Evolutionary conservation across 2,888 invertebrate genomes (phyloP).

Genomic region (Ommatoiulus sabulosus): DNA sequence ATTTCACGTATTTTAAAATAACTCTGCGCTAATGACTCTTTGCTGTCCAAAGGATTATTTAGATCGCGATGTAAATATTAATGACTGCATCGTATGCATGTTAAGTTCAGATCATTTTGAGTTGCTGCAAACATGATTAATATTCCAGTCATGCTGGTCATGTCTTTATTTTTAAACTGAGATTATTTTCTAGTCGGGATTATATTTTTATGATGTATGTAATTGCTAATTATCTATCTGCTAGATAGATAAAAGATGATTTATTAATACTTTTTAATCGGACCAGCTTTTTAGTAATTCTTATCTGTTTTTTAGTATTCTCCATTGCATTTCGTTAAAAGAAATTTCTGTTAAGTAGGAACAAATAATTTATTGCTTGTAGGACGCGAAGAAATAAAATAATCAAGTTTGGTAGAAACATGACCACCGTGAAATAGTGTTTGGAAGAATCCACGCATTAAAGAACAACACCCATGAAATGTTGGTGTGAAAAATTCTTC

Average conservation of each 20-base stretch:
- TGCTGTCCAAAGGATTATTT: neutral
- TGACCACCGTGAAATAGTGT: constrained; percentile 47
- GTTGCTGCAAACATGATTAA: neutral
- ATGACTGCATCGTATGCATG: neutral
- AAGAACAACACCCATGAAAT: neutral
- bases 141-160: neutral
- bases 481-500: neutral
- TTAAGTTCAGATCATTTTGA: neutral
- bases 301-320: constrained; percentile 24
- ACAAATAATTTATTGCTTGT: constrained; percentile 32
- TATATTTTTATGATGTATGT: constrained; percentile 17
- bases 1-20: constrained; percentile 14
- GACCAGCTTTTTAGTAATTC: neutral
- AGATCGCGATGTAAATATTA: neutral
- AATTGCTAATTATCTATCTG: constrained; percentile 24
- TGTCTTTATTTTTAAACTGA: neutral
- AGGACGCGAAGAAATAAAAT: neutral
- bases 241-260: neutral
- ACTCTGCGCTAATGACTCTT: neutral
- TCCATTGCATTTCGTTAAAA: neutral
- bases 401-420: neutral
- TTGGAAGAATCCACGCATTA: neutral
- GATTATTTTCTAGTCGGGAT: neutral
- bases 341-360: neutral
- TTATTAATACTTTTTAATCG: neutral